Conservation (phyloP, 2,888 invertebrate genomes). For the Sialis lutaria region DNA sequence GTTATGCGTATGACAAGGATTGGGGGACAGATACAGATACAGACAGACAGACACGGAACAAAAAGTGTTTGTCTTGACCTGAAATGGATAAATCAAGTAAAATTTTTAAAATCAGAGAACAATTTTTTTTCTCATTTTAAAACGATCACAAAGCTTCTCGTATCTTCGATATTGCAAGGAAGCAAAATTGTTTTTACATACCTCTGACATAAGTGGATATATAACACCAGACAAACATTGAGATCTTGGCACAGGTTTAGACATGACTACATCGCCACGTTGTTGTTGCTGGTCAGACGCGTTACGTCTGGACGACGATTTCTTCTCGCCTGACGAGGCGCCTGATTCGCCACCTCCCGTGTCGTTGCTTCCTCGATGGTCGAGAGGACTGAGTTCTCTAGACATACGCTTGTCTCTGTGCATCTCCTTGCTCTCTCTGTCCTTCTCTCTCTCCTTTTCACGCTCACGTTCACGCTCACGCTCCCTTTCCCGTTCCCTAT, state of each 20-base stretch:
- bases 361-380: slow-evolving; percentile 26
- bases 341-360: neutral
- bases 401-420: slow-evolving; percentile 22
- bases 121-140: too few relatives aligned
- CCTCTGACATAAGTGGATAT: slow-evolving; percentile 35
- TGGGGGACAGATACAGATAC: too few relatives aligned
- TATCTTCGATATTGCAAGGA: too few relatives aligned
- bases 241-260: slow-evolving; percentile 12
- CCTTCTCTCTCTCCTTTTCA: slow-evolving; percentile 17
- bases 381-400: slow-evolving; percentile 29
- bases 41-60: too few relatives aligned
- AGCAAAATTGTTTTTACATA: slow-evolving; percentile 18
- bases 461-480: slow-evolving; percentile 15
- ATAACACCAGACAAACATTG: slow-evolving; percentile 33
- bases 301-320: slow-evolving; percentile 18
- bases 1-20: too few relatives aligned
- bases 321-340: slow-evolving; percentile 16
- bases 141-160: too few relatives aligned
- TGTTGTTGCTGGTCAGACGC: slow-evolving; percentile 16
- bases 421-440: slow-evolving; percentile 21
- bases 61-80: too few relatives aligned
- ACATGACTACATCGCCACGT: slow-evolving; percentile 1
- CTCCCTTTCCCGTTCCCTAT: slow-evolving; percentile 18
- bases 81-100: too few relatives aligned
- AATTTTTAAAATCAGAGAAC: too few relatives aligned